Base-by-base conservation (phyloP, 2,113 vertebrate species). In the Antidorcas marsupialis region DNA sequence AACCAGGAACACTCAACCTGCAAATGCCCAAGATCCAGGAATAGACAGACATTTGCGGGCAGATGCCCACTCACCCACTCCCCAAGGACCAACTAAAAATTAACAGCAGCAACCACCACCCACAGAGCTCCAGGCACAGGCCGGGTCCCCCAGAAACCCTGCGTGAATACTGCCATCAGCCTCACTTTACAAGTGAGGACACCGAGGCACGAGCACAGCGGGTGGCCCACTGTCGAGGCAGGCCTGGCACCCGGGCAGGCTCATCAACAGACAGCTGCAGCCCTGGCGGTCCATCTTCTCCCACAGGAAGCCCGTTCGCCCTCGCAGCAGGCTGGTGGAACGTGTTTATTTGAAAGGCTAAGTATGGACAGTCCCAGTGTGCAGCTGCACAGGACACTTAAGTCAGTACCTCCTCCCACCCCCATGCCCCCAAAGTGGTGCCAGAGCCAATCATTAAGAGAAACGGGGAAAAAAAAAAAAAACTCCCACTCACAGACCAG, bases 371-470 rank as follows among this genome's bases (percentile, higher is more conserved):
- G 87, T 60, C 55, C 50, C 28, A 0, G 23, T 17, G 84, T 43
- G 15, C 30, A 25, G 39, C 89, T 45, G 39, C 55, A 21, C n/a
- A 88, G 88, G 30, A 76, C 74, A 55, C 62, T 88, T 36, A 57
- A 55, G 28, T 59, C 84, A 25, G 28, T 7, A 45, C 53, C 82
- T 83, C 89, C 60, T 62, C 78, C 87, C 87, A 19, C 21, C 74
- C 36, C 84, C 33, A 15, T 21, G 4, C 33, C 79, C 90, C 83
- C 3, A 0, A 79, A 67, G 53, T 33, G 57, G 88, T n/a, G 53
- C 92, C 90, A 92, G 57, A 88, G 36, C 57, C 82, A 91, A 60
- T 67, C 76, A 25, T 2, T 39, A 45, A 92, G 82, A 95, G 53
- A 96, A 36, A 91, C 5, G 12, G 60, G 53, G 2, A 39, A 74